Base-by-base conservation (phyloP, 2,113 vertebrate genomes). In the Catharus bicknelli region DNA sequence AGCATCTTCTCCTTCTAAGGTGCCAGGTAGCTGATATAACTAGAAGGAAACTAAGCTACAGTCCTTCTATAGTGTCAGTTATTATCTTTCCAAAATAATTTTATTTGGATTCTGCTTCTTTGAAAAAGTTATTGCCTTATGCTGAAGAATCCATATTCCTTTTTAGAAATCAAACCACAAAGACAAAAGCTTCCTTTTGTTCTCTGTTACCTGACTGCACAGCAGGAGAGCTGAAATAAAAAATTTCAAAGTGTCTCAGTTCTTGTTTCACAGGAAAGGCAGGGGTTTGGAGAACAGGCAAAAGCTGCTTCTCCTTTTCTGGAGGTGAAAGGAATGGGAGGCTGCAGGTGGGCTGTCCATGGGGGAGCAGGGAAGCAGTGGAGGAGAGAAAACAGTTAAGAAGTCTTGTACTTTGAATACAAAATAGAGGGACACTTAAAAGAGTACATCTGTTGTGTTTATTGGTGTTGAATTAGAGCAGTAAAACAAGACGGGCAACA, bases 111-210 rank as follows among this genome's bases (percentile, higher is more conserved):
- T 89, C 55, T 19, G 3, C 43, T 63, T 66, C 55, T 92, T 79
- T 82, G 42, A 89, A 86, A 93, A 94, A 62, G 45, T 69, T 86
- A 83, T 10, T 88, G 63, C 57, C 53, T 85, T 86, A 54, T 72
- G 66, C 54, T 80, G 58, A 88, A 86, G 69, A 91, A 91, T 80
- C 51, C 26, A 61, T 61, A 73, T 54, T 67, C 34, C 67, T 50
- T 91, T 91, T 83, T 16, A 85, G 61, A 93, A 93, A 88, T 15
- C 45, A 78, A 91, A 72, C 11, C 76, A 93, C 62, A 86, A 93
- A 90, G 87, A 91, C 76, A 94, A 86, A 93, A 76, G 55, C 42
- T 95, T 85, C 73, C 55, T 92, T 93, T 95, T 90, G 47, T 87
- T 83, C 78, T 69, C 4, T 87, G 69, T 55, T 96, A 86, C 75